Base-by-base conservation (phyloP, 1,140 invertebrate species). In the Pseudachorutes palmiensis region DNA sequence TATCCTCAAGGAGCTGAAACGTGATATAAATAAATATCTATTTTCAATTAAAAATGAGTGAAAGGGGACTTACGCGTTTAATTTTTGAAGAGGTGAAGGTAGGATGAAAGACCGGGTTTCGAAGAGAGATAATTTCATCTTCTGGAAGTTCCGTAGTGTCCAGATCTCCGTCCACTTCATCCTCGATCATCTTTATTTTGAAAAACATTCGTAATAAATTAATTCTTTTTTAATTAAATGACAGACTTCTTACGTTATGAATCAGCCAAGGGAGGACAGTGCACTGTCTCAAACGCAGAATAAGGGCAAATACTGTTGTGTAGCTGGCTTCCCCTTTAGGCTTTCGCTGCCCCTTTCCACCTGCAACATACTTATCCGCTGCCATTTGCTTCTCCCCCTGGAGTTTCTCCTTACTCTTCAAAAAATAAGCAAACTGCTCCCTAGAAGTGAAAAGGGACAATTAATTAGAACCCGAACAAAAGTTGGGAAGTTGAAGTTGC, bases 221-320 rank as follows among this genome's bases (percentile, higher is more conserved):
- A 67, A 63, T 26, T 45, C 19, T 5, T 0, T 31, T 30, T 72
- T 73, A 28, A 19, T 30, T 24, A 60, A 26, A 33, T 12, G 22
- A 51, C 9, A 62, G n/a, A n/a, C n/a, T n/a, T n/a, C 48, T 74
- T 78, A 83, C 83, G 62, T 80, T 76, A 70, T 83, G 82, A 65
- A 95, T 89, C 0, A 97, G 81, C 12, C 85, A 85, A 0, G 92
- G 87, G 81, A 96, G 92, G 75, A 89, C 90, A 77, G 92, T 94
- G 61, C 92, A 86, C 77, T 96, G 94, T 3, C 92, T 81, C 59
- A 96, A 77, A 24, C 93, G 80, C n/a, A 95, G 76, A 16, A 96
- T 75, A 0, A 94, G 79, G 0, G 92, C 86, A 64, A 96, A 80
- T 75, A 95, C 88, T 0, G 66, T 65, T 14, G 57, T 60, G 24